Conservation (phyloP, 2,797 vertebrate species). For the Coregonus ussuriensis region DNA sequence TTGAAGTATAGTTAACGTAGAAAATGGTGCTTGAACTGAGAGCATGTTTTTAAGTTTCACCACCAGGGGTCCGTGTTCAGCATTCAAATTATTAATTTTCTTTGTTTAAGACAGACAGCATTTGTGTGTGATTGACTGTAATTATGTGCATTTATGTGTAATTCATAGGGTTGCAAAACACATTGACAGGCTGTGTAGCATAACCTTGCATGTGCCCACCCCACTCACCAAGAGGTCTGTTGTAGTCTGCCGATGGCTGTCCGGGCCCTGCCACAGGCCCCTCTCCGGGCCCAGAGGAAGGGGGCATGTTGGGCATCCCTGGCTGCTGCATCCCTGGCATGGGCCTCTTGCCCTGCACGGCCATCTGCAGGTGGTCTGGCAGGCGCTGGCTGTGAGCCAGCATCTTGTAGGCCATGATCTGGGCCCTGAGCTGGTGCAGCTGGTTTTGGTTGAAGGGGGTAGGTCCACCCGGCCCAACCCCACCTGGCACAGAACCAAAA, state of each 20-base stretch:
- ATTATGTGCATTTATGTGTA: neutral
- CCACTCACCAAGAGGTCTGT: constrained; percentile 87
- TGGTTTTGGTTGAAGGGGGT: constrained; percentile 97
- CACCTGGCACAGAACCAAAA: constrained; percentile 50
- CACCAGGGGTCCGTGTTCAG: constrained; percentile 51
- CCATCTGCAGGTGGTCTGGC: constrained; percentile 94
- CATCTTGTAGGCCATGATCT: constrained; percentile 99
- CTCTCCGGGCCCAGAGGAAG: constrained; percentile 77
- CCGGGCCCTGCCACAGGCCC: constrained; percentile 63
- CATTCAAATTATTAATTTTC: constrained; percentile 15
- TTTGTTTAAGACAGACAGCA: constrained; percentile 20
- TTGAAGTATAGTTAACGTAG: neutral
- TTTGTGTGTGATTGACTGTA: neutral
- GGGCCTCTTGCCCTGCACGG: constrained; percentile 92
- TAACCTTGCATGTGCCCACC: neutral
- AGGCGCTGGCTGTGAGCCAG: constrained; percentile 87
- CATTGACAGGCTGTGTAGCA: neutral
- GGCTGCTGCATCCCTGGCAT: constrained; percentile 87
- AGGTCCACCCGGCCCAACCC: constrained; percentile 69
- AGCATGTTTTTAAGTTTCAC: neutral
- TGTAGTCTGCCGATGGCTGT: constrained; percentile 83
- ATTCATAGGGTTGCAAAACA: neutral
- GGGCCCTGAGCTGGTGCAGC: constrained; percentile 91
- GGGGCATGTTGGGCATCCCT: constrained; percentile 85
- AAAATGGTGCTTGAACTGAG: neutral